Base-by-base conservation (phyloP, 2,888 invertebrate species). In the Stenoptilia bipunctidactyla region DNA sequence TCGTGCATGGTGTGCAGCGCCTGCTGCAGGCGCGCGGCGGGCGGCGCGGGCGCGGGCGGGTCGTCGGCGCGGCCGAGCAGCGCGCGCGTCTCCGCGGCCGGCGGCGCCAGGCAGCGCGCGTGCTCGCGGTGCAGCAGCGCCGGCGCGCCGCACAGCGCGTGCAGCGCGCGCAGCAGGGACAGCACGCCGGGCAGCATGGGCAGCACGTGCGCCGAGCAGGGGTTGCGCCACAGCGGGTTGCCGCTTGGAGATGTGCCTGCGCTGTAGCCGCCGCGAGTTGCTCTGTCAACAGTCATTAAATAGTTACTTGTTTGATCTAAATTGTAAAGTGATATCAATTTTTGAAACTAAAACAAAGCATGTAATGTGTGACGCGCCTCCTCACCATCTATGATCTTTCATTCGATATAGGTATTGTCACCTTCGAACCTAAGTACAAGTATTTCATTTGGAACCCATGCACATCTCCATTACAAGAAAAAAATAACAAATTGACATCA, bases 141-240 rank as follows among this genome's bases (percentile, higher is more conserved):
- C 86, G 87, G 62, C 90, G 93, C 34, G 87, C 90, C 88, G 73
- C 93, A 94, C 49, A 96, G 75, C 55, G 89, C 90, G 76, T 96
- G 94, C 51, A 94, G 87, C 15, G 92, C 89, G 48, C 92, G 88
- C 42, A 91, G 85, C n/a, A 96, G 82, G 1, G 90, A 87, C 34
- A 96, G 86, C 33, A 96, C 87, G 49, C 92, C 90, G 8, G 94
- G 92, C 49, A 96, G 75, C 42, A 94, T 79, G 1, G 93, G 92
- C 48, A 93, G 87, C 48, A 96, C 88, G 67, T 95, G 94, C 13
- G 90, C 88, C 0, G 92, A 90, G 40, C 94, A 93, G 13, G 96
- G 96, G 85, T 95, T 96, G 45, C 94, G 88, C 74, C 92, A 92
- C 2, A 93, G 86, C 0, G 92, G 91, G 75, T 92, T 90, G 12